phyloP scores from a whole-genome alignment of 2,113 vertebrate genomes.

The Melierax canorus region DNA sequence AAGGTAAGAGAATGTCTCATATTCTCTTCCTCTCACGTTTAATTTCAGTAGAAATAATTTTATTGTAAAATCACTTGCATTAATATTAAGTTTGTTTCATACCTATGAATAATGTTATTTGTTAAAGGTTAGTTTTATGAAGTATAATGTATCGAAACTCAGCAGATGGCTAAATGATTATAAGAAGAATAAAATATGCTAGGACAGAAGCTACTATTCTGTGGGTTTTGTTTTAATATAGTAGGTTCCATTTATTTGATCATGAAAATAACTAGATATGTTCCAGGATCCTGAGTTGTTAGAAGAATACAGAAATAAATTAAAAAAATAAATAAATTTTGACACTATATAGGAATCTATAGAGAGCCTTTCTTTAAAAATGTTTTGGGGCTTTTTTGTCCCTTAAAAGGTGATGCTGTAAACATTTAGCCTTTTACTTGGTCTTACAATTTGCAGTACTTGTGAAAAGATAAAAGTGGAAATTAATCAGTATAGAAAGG shows the following conservation, averaged over 20 bases:
- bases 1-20: constrained; percentile 78
- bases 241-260: not conserved
- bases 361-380: not conserved
- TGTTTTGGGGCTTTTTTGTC: not conserved
- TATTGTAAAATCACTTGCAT: not conserved
- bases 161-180: not conserved
- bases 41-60: not conserved
- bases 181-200: not conserved
- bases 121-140: not conserved
- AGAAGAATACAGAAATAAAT: not conserved
- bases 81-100: not conserved
- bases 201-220: not conserved
- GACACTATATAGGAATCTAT: not conserved
- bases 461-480: not conserved
- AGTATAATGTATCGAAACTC: not conserved
- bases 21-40: not conserved
- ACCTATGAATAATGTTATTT: not conserved
- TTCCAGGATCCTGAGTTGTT: not conserved
- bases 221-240: not conserved
- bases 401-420: not conserved
- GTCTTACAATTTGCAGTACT: not conserved
- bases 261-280: not conserved
- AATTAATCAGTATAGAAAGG: not conserved
- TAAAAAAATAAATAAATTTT: not conserved
- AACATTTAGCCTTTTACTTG: not conserved